Evolutionary conservation across 2,797 vertebrate genomes (phyloP), one percentile per base, ranked within the genome.

Genomic region (Mionectes olivaceus): DNA sequence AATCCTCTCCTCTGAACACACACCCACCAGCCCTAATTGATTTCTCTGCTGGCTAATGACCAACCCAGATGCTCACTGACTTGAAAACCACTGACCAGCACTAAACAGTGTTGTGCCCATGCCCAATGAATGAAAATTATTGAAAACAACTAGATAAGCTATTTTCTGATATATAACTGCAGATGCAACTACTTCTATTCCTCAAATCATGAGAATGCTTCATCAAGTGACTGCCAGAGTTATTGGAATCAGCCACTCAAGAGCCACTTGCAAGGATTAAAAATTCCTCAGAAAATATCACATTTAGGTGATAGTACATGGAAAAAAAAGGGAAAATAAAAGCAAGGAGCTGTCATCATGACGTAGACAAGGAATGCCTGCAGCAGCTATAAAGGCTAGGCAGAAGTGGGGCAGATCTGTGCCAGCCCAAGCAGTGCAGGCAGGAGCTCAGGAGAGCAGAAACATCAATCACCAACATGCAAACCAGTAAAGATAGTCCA

Each of bases 41-140:
- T 94, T 92, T 77, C 81, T 80, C 78, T 77, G 53, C 73, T 77
- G 32, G 49, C 46, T 61, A 81, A 89, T 77, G 91, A 94, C 74
- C 74, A 68, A 46, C 19, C 59, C 89, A 86, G 92, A 90, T 83
- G 86, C 88, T 88, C 41, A 30, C 46, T 19, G 52, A 68, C 74
- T 89, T 21, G 67, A 74, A 87, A 69, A 74, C 0, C 3, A 59
- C 52, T 87, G 80, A 60, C 91, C 74, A 82, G 55, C 83, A 41
- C 61, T 52, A 3, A 75, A 86, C 85, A 90, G 50, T 4, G 2
- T 2, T 41, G 19, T 43, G 69, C 41, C 28, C 59, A 50, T 0
- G 2, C 39, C 65, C 64, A 25, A 3, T 7, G 52, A 61, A 81
- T 25, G 59, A 47, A 16, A 37, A n/a, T 28, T 1, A 10, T 6